A percentile compares a stretch with the other conserved stretches of the same genome.
phyloP scores from a whole-genome alignment of 2,113 vertebrate species.

The Rutilus rutilus region DNA sequence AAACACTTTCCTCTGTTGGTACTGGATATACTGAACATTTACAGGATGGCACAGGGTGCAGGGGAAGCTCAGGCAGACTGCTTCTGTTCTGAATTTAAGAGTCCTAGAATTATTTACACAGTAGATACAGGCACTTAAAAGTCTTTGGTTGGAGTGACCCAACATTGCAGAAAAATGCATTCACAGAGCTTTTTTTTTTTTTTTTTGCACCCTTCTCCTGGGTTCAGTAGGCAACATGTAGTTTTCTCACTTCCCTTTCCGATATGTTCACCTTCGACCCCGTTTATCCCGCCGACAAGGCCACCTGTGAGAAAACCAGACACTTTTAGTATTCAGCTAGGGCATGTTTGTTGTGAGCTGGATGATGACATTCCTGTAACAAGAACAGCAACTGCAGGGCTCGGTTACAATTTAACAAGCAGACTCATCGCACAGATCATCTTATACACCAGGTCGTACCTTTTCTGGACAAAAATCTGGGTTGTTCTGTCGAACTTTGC shows the following conservation, averaged over 20 bases:
- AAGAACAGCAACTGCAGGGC: neutral
- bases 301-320: constrained; percentile 78
- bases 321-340: neutral
- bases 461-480: constrained; percentile 85
- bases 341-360: neutral
- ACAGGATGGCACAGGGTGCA: constrained; percentile 69
- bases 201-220: constrained; percentile 77
- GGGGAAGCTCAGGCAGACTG: constrained; percentile 75
- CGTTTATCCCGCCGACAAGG: constrained; percentile 90
- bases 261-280: constrained; percentile 46
- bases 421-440: neutral
- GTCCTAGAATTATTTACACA: constrained; percentile 95
- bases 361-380: neutral
- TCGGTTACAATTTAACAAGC: neutral
- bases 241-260: constrained; percentile 60
- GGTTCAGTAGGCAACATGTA: constrained; percentile 88
- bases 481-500: constrained; percentile 90
- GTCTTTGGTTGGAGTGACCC: constrained; percentile 99
- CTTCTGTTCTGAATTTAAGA: constrained; percentile 74
- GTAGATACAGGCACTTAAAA: constrained; percentile 99
- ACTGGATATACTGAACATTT: constrained; percentile 59
- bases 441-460: constrained; percentile 28
- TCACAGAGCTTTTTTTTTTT: constrained; percentile 78
- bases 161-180: constrained; percentile 91
- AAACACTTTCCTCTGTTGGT: constrained; percentile 45